Evolutionary conservation across 1,140 invertebrate species (phyloP).

Genomic region (Drosophila tani): DNA sequence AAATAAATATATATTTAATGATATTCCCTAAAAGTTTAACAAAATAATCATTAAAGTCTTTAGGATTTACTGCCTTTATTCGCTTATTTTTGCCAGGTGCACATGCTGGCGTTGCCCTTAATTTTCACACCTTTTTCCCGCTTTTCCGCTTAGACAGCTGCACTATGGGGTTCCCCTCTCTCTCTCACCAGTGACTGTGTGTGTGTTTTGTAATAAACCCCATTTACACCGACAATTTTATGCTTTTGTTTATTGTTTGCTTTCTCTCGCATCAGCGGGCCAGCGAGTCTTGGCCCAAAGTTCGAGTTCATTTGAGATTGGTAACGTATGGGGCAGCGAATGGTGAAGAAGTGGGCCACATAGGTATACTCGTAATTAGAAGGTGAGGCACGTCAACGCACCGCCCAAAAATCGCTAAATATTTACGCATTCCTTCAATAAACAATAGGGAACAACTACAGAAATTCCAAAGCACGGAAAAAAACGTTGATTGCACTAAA

Average conservation of each 20-base stretch:
- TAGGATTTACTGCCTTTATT: neutral
- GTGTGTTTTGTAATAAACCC: slow-evolving; percentile 68
- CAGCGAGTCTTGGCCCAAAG: slow-evolving; percentile 21
- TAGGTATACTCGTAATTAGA: slow-evolving; percentile 21
- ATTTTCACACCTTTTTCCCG: slow-evolving; percentile 56
- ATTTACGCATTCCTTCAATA: slow-evolving; percentile 28
- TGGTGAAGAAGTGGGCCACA: slow-evolving; percentile 40
- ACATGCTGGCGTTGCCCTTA: slow-evolving; percentile 1
- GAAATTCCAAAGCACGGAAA: slow-evolving; percentile 2
- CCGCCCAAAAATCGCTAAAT: slow-evolving; percentile 41
- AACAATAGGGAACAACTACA: slow-evolving; percentile 10
- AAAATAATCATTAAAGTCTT: neutral
- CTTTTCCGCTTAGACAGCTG: slow-evolving; percentile 53
- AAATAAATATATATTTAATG: neutral
- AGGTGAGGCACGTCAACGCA: slow-evolving; percentile 59
- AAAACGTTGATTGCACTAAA: slow-evolving; percentile 1
- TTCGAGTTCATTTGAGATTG: slow-evolving; percentile 73
- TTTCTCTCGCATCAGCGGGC: slow-evolving; percentile 40
- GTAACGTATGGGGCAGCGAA: slow-evolving; percentile 49
- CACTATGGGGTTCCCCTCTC: slow-evolving; percentile 36
- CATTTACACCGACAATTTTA: slow-evolving; percentile 69
- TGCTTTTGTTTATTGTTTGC: slow-evolving; percentile 59
- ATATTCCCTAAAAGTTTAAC: no score
- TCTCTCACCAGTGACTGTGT: neutral
- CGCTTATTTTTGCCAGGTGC: slow-evolving; percentile 7